These are phyloP conservation scores for Lerema accius DNA, from an alignment of 1,140 invertebrate species.

Conservation along the genomic window DNA sequence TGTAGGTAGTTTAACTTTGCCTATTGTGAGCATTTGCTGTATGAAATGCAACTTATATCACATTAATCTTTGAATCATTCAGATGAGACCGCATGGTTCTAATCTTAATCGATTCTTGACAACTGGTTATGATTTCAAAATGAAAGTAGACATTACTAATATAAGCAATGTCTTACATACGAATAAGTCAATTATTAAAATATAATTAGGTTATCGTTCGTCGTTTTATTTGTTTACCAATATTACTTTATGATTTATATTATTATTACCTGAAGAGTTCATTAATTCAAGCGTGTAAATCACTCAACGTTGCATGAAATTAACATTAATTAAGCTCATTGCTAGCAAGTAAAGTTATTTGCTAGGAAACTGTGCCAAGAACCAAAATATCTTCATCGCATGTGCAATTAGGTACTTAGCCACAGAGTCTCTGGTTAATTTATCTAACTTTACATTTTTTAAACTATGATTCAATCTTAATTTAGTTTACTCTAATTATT, in stretches of 20 bases:
- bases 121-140: too few species aligned
- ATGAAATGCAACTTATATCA: background rate
- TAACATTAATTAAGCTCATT: conserved; percentile 21
- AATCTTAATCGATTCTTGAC: too few species aligned
- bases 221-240: too few species aligned
- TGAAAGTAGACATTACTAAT: too few species aligned
- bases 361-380: conserved; percentile 12
- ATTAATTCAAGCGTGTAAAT: background rate
- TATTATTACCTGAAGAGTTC: background rate
- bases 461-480: too few species aligned
- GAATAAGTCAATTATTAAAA: too few species aligned
- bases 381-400: conserved; percentile 15
- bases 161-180: too few species aligned
- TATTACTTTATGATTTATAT: too few species aligned
- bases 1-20: background rate
- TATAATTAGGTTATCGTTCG: too few species aligned
- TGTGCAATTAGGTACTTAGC: conserved; percentile 21
- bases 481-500: too few species aligned
- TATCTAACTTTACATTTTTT: background rate
- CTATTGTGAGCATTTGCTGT: background rate
- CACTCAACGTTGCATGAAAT: conserved; percentile 9
- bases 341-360: conserved; percentile 20
- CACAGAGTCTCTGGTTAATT: conserved; percentile 6
- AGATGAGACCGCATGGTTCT: too few species aligned
- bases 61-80: too few species aligned